Evolutionary conservation across 2,113 vertebrate genomes (phyloP).

Genomic region (Oplegnathus fasciatus): DNA sequence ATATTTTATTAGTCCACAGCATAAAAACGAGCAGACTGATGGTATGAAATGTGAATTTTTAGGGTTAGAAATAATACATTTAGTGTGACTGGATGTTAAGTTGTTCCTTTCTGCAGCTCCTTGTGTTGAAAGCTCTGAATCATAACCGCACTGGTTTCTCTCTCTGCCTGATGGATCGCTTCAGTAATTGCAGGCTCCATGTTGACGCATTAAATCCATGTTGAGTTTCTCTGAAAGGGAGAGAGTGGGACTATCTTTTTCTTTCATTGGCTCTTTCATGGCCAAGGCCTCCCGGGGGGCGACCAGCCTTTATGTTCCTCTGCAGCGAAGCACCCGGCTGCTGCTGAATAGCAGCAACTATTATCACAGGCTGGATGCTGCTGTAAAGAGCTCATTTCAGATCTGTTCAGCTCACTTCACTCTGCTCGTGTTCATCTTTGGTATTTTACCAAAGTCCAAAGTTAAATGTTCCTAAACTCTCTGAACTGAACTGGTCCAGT

Average conservation of each 20-base stretch:
- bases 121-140: background rate
- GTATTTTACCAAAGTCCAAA: background rate
- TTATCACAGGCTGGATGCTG: conserved; percentile 19
- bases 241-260: conserved; percentile 10
- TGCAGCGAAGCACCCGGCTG: background rate
- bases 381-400: conserved; percentile 15
- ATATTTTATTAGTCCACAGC: background rate
- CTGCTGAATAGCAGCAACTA: conserved; percentile 47
- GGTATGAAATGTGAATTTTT: background rate
- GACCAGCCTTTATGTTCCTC: conserved; percentile 43
- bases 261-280: conserved; percentile 19
- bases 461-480: background rate
- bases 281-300: conserved; percentile 32
- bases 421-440: background rate
- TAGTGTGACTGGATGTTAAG: background rate
- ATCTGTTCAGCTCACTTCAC: background rate
- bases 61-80: background rate
- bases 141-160: background rate
- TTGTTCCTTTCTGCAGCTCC: background rate
- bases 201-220: conserved; percentile 30
- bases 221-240: conserved; percentile 16
- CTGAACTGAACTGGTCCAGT: too few species aligned
- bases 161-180: conserved; percentile 3
- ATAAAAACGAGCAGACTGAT: background rate
- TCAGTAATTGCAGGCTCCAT: conserved; percentile 20